Conservation (phyloP, 2,797 vertebrate species). For the Enteromius argenteus region DNA sequence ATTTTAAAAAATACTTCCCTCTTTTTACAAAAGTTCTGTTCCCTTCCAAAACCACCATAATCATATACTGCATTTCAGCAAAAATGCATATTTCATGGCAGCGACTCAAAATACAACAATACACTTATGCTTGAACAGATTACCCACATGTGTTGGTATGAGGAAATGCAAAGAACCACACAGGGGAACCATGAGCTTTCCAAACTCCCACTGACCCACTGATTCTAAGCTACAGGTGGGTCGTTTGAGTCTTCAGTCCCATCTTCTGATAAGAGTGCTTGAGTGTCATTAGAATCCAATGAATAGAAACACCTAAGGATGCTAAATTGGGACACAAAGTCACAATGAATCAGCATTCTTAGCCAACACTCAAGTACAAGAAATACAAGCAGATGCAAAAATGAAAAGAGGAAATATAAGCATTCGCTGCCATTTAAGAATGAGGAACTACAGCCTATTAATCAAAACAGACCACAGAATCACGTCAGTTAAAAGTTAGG, state of each 20-base stretch:
- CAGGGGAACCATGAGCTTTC: not conserved
- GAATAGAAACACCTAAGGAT: slow-evolving; percentile 36
- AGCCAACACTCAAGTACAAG: not conserved
- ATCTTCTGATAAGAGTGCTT: slow-evolving; percentile 58
- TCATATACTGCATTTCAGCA: not conserved
- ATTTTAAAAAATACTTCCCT: not conserved
- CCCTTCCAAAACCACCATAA: not conserved
- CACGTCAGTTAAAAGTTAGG: not conserved
- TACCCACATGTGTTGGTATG: not conserved
- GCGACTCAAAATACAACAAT: not conserved
- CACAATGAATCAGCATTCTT: slow-evolving; percentile 46
- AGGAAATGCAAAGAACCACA: not conserved
- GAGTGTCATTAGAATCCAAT: slow-evolving; percentile 51
- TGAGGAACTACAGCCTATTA: not conserved
- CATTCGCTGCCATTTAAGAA: not conserved
- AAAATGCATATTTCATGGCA: slow-evolving; percentile 4
- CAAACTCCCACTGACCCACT: not conserved
- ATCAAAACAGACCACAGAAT: not conserved
- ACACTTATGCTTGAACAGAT: not conserved
- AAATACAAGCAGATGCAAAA: not conserved
- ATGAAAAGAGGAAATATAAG: slow-evolving; percentile 19
- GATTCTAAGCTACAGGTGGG: slow-evolving; percentile 39
- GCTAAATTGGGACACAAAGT: slow-evolving; percentile 34
- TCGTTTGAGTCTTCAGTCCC: slow-evolving; percentile 57
- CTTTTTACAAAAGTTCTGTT: not conserved